Evolutionary conservation across 2,797 vertebrate species (phyloP).

Genomic region (Balearica regulorum): DNA sequence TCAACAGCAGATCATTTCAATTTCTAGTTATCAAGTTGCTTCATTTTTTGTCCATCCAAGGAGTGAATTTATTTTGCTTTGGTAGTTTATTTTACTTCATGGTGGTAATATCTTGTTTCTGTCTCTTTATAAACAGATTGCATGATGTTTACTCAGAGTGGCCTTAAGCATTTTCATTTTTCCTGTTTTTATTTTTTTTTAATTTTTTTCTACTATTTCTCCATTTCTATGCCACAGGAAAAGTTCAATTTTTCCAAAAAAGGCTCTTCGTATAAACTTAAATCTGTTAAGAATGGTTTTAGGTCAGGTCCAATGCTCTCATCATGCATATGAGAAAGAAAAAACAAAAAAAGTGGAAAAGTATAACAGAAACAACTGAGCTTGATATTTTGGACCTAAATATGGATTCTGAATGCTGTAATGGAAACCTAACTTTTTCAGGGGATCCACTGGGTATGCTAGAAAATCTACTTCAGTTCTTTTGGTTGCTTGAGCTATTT

Average conservation of each 20-base stretch:
- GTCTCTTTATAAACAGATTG: not conserved
- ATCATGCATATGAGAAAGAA: not conserved
- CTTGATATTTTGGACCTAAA: not conserved
- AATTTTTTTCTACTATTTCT: not conserved
- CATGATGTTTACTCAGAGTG: not conserved
- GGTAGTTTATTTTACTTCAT: slow-evolving; percentile 16
- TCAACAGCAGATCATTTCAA: not conserved
- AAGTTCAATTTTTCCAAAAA: not conserved
- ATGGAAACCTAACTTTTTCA: not conserved
- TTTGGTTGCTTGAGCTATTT: not conserved
- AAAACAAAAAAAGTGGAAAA: not conserved
- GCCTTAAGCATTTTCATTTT: not conserved
- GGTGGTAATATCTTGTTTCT: not conserved
- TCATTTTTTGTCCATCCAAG: not conserved
- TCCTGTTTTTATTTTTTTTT: not conserved
- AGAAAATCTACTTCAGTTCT: not conserved
- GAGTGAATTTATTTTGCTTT: not conserved
- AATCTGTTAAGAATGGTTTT: not conserved
- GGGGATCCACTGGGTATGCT: not conserved
- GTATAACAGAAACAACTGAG: not conserved
- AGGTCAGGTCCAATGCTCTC: not conserved
- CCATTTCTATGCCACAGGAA: not conserved
- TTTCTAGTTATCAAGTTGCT: not conserved
- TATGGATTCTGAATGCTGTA: not conserved
- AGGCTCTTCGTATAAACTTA: not conserved